Conservation (phyloP, 1,140 invertebrate species). For the Dendrolimus punctatus region DNA sequence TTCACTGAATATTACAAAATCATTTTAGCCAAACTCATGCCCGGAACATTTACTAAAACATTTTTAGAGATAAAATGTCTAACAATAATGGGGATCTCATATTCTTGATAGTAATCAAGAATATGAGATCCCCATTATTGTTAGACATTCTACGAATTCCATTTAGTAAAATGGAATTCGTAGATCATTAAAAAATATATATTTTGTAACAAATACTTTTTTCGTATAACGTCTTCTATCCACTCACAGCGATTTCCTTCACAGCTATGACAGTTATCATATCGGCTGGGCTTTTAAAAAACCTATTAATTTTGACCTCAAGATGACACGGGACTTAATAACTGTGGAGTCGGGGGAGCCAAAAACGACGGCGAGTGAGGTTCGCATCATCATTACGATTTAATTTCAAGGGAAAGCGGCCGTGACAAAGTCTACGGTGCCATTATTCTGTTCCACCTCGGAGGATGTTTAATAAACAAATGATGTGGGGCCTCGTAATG, state of each 20-base stretch:
- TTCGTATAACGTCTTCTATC: slow-evolving; percentile 23
- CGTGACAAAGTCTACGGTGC: slow-evolving; percentile 58
- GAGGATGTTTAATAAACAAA: slow-evolving; percentile 69
- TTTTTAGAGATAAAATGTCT: too few species aligned
- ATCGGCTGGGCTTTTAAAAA: slow-evolving; percentile 54
- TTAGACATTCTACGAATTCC: too few species aligned
- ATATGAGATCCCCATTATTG: too few species aligned
- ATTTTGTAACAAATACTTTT: slow-evolving; percentile 40
- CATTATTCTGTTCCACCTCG: slow-evolving; percentile 66
- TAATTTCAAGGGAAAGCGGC: slow-evolving; percentile 63
- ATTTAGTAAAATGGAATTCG: too few species aligned
- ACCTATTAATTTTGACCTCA: slow-evolving; percentile 67
- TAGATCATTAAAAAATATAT: background rate
- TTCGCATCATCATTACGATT: slow-evolving; percentile 66
- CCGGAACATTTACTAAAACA: too few species aligned
- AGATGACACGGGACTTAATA: slow-evolving; percentile 63
- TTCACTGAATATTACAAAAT: too few species aligned
- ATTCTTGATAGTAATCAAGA: too few species aligned
- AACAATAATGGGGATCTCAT: too few species aligned
- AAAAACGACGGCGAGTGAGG: slow-evolving; percentile 47
- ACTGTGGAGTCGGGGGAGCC: slow-evolving; percentile 39
- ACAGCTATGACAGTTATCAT: slow-evolving; percentile 62
- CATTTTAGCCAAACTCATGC: too few species aligned
- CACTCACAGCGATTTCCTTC: slow-evolving; percentile 62
- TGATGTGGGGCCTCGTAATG: slow-evolving; percentile 58